These are phyloP conservation scores for Geococcyx californianus DNA, from an alignment of 2,113 vertebrate genomes.

Conservation along the genomic window DNA sequence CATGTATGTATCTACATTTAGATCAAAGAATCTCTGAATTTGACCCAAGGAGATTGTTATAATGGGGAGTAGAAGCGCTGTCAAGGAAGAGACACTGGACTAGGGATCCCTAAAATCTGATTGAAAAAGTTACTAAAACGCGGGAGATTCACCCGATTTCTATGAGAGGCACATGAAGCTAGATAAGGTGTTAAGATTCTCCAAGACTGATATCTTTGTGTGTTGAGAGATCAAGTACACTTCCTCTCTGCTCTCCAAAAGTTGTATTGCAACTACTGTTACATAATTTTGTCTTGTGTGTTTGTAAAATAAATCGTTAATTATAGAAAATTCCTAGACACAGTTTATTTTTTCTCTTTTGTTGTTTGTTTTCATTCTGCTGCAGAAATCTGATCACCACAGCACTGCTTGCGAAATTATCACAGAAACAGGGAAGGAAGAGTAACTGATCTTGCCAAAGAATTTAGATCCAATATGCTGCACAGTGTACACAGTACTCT, in stretches of 20 bases:
- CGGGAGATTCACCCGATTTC: background rate
- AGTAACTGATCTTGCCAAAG: slow-evolving; percentile 37
- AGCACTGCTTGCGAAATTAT: slow-evolving; percentile 25
- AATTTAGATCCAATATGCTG: slow-evolving; percentile 19
- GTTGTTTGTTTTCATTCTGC: slow-evolving; percentile 38
- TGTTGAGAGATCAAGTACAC: background rate
- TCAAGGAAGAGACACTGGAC: background rate
- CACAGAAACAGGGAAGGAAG: background rate
- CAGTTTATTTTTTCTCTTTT: slow-evolving; percentile 39
- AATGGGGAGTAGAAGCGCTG: background rate
- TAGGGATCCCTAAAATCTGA: background rate
- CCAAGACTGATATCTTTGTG: background rate
- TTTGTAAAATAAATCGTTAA: background rate
- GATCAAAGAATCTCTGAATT: background rate
- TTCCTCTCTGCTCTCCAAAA: background rate
- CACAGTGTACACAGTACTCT: background rate
- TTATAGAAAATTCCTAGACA: slow-evolving; percentile 2
- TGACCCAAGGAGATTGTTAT: background rate
- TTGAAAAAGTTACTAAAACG: background rate
- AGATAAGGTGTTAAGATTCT: background rate
- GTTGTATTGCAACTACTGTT: background rate
- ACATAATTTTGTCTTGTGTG: background rate
- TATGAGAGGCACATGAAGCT: background rate
- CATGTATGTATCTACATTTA: background rate
- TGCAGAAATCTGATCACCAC: slow-evolving; percentile 40